Conservation (phyloP, 2,797 vertebrate species). For the Chiroxiphia lanceolata region DNA sequence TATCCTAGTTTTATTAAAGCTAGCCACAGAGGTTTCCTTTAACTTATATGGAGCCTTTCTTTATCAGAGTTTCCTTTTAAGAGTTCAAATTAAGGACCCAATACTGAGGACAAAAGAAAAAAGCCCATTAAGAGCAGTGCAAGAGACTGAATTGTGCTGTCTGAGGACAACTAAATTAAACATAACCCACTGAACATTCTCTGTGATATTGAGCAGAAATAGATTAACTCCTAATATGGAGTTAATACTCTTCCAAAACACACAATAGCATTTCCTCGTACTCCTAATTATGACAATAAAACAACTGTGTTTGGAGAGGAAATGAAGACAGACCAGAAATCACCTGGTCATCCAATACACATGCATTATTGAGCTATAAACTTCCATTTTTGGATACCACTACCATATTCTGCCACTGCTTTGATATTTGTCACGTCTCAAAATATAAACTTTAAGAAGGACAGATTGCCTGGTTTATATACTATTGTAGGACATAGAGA, state of each 20-base stretch:
- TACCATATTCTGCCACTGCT: not conserved
- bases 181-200: not conserved
- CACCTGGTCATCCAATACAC: constrained; percentile 17
- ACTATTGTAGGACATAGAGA: not conserved
- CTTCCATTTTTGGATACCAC: constrained; percentile 24
- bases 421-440: not conserved
- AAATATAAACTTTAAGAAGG: not conserved
- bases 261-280: constrained; percentile 49
- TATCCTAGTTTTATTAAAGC: not conserved
- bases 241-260: constrained; percentile 42
- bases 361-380: constrained; percentile 27
- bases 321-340: constrained; percentile 59
- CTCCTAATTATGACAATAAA: constrained; percentile 54
- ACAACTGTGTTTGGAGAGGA: constrained; percentile 28
- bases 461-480: not conserved
- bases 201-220: constrained; percentile 2
- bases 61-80: not conserved
- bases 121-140: not conserved
- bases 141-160: not conserved
- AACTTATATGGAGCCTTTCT: not conserved
- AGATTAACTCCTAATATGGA: constrained; percentile 61
- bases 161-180: constrained; percentile 1
- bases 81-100: not conserved
- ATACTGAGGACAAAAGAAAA: not conserved
- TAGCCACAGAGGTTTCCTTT: not conserved